Percentiles rank a stretch among this genome's conserved stretches.
phyloP scores from a whole-genome alignment of 2,113 vertebrate species.

The Hippocampus guttulatus region DNA sequence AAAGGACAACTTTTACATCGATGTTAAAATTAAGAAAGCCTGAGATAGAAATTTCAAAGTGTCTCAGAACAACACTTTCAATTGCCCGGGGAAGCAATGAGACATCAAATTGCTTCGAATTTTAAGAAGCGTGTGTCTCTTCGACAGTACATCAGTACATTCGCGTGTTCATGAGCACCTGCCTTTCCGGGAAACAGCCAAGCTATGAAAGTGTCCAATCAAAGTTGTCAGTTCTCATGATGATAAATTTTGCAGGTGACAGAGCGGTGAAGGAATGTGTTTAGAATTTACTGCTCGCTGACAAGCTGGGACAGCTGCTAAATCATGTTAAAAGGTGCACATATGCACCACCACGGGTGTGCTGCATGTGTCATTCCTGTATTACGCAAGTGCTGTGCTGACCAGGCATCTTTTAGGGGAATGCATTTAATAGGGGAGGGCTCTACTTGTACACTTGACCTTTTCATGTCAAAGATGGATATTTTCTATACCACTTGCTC shows the following conservation, averaged over 20 bases:
- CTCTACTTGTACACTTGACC: background rate
- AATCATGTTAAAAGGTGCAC: conserved; percentile 29
- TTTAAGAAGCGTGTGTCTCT: background rate
- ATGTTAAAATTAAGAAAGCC: too few species aligned
- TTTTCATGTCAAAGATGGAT: background rate
- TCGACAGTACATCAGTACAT: background rate
- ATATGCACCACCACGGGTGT: background rate
- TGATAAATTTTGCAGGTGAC: conserved; percentile 41
- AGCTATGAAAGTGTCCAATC: conserved; percentile 33
- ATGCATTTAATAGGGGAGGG: conserved; percentile 3
- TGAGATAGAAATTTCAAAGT: too few species aligned
- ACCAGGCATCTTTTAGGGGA: background rate
- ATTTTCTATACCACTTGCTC: background rate
- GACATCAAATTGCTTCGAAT: too few species aligned
- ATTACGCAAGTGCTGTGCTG: background rate
- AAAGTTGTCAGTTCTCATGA: conserved; percentile 31
- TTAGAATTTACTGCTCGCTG: conserved; percentile 46
- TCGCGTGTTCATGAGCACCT: conserved; percentile 5
- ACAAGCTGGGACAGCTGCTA: conserved; percentile 33
- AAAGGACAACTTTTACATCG: too few species aligned
- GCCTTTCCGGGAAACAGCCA: conserved; percentile 32
- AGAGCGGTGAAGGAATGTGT: conserved; percentile 41
- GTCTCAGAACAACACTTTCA: too few species aligned
- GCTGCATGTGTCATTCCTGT: conserved; percentile 9
- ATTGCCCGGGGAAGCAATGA: too few species aligned